Evolutionary conservation across 2,113 vertebrate genomes (phyloP).

Genomic region (Pseudolaguvia tuberculata): DNA sequence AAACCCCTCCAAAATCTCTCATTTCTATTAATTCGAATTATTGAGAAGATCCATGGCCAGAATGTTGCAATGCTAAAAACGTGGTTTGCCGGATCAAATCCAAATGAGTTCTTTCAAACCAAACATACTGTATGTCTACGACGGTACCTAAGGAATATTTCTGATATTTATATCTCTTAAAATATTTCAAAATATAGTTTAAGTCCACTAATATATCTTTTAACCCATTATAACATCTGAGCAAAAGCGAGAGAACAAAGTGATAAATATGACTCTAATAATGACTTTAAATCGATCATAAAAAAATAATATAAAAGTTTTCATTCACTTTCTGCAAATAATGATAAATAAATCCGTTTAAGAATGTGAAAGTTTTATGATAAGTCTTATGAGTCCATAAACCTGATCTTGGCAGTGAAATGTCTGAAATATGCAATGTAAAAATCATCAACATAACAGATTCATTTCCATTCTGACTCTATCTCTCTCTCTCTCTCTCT

Average conservation of each 20-base stretch:
- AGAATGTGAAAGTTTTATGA: conserved; percentile 23
- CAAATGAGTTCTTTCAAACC: too few relatives aligned
- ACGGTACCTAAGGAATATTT: conserved; percentile 42
- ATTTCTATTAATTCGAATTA: too few relatives aligned
- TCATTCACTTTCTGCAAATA: conserved; percentile 13
- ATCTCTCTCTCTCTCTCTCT: too few relatives aligned
- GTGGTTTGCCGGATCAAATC: too few relatives aligned
- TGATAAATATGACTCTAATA: conserved; percentile 40
- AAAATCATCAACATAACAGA: conserved; percentile 1
- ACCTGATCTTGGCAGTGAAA: conserved; percentile 30
- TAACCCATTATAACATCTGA: conserved; percentile 43
- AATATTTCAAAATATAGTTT: conserved; percentile 45
- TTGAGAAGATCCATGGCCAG: too few relatives aligned
- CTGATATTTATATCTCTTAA: conserved; percentile 32
- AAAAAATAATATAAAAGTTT: conserved; percentile 48
- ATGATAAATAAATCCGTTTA: conserved; percentile 26
- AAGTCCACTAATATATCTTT: conserved; percentile 35
- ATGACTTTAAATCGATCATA: conserved; percentile 40
- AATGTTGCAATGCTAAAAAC: too few relatives aligned
- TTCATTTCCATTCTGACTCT: conserved; percentile 10
- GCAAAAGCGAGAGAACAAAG: conserved; percentile 17
- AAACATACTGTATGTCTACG: conserved; percentile 35
- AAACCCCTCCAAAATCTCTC: neutral
- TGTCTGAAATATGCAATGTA: conserved; percentile 4
- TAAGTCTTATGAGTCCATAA: conserved; percentile 6